Conservation (phyloP, 2,888 invertebrate genomes). For the Allolobophora icterica region DNA sequence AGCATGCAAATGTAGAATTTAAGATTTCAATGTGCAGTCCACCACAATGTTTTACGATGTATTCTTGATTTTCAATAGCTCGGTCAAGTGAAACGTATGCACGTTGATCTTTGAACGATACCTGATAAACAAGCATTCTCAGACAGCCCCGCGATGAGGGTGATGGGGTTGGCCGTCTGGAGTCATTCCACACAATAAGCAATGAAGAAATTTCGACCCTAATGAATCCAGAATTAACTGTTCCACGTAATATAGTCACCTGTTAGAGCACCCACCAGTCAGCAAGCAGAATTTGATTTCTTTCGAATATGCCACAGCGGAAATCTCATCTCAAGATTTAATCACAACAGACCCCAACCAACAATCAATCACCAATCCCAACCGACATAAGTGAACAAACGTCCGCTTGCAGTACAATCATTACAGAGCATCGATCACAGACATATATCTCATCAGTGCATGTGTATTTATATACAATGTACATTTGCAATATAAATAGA, state of each 20-base stretch:
- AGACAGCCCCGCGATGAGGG: too few species aligned
- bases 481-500: not conserved
- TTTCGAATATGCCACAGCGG: not conserved
- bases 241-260: not conserved
- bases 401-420: not conserved
- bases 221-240: not conserved
- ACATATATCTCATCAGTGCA: not conserved
- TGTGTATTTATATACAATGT: not conserved
- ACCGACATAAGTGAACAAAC: not conserved
- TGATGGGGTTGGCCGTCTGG: too few species aligned
- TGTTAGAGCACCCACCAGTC: not conserved
- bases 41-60: too few species aligned
- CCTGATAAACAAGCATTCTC: too few species aligned
- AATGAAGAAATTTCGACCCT: too few species aligned
- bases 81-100: too few species aligned
- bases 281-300: not conserved
- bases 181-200: too few species aligned
- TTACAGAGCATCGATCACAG: not conserved
- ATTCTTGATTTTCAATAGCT: too few species aligned
- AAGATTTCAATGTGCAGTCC: too few species aligned
- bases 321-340: not conserved
- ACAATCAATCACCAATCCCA: slow-evolving; percentile 4
- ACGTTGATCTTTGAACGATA: too few species aligned
- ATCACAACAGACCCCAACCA: not conserved
- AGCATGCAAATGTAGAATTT: too few species aligned